Evolutionary conservation across 2,113 vertebrate species (phyloP), one percentile per base, ranked within the genome.

Genomic region (Morone chrysops): DNA sequence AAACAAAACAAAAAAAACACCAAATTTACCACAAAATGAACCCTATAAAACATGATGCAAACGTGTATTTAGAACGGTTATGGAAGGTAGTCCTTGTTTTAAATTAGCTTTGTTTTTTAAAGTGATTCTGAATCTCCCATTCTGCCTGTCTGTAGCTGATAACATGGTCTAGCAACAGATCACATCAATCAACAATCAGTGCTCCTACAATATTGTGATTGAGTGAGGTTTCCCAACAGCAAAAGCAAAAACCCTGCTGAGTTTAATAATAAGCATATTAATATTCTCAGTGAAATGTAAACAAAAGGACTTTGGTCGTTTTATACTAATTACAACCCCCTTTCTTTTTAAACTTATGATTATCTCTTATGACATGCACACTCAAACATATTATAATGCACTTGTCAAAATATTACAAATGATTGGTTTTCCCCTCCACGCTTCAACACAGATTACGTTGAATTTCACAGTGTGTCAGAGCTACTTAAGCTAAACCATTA

Each of bases 271-370:
- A 31, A 51, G 4, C 22, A 10, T 75, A 48, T 13, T 57, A 40
- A 60, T 36, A 50, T 63, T 4, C 4, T 54, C 13, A 51, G 40
- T 48, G 40, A 54, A 40, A 53, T n/a, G 13, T 57, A 45, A 69
- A 69, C 56, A 38, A 43, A n/a, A 7, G 7, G 51, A 20, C 22
- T 78, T 62, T 59, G n/a, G 13, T 80, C 50, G 54, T 76, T 66
- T 82, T 62, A 25, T 12, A 16, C 45, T 72, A 61, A 72, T 80
- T 76, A 71, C 51, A 60, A 18, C 40, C 53, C 53, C 63, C 31
- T 70, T 63, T 54, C 38, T 45, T 59, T 53, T 61, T 47, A 5
- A 51, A 38, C 9, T 31, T 43, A 56, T 63, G n/a, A 53, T 40
- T n/a, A 82, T 82, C 38, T 65, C 48, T 48, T 41, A 13, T 80